Conservation (phyloP, 2,888 invertebrate genomes). For the Drosophila gaucha region DNA sequence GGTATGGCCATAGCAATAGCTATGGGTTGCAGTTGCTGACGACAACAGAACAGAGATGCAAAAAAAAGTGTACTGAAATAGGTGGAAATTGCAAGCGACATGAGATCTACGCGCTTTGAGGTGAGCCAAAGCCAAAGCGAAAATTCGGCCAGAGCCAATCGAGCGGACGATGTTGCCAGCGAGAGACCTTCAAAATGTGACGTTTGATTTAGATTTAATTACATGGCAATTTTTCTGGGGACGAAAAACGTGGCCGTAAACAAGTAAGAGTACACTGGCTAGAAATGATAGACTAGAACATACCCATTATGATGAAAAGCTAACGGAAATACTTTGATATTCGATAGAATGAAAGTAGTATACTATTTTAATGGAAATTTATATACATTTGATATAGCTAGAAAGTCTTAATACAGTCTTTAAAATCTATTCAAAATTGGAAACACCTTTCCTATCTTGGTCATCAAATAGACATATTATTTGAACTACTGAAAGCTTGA, state of each 20-base stretch:
- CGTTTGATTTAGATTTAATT: constrained; percentile 81
- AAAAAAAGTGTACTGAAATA: constrained; percentile 31
- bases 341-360: no score
- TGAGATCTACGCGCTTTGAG: constrained; percentile 35
- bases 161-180: constrained; percentile 57
- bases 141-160: constrained; percentile 70
- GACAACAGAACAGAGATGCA: constrained; percentile 39
- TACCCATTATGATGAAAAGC: not conserved
- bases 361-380: no score
- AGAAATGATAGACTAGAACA: not conserved
- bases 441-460: no score
- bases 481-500: no score
- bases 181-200: constrained; percentile 75
- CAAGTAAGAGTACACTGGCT: not conserved
- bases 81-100: constrained; percentile 56
- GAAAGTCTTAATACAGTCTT: no score
- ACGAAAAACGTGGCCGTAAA: constrained; percentile 44
- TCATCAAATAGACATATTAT: no score
- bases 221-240: constrained; percentile 63
- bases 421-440: no score
- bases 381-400: no score
- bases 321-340: no score
- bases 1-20: constrained; percentile 9
- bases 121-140: constrained; percentile 65
- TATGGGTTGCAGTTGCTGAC: constrained; percentile 23